Evolutionary conservation across 2,113 vertebrate genomes (phyloP), one percentile per base, ranked within the genome.

Genomic region (Clinocottus analis): DNA sequence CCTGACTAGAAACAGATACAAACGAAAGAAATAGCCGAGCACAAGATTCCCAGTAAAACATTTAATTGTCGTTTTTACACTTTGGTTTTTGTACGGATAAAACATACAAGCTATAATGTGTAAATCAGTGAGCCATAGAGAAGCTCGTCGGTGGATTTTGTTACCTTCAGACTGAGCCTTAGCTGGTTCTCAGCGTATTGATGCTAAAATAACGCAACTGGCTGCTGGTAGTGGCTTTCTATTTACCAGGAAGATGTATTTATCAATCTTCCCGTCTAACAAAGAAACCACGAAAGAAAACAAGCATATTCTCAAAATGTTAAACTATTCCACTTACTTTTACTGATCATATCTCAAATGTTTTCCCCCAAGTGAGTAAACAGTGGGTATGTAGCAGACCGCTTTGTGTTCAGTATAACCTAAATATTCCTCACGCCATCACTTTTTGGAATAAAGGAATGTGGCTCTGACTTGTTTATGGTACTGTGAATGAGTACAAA

Each of bases 401-500:
- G 8, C 55, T 56, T 71, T 71, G 16, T 41, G 67, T 79, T 66
- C n/a, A 55, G 25, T 39, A 43, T 25, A 47, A 43, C 25, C 60
- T 43, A 12, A 63, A 58, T 31, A 80, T 69, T 43, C 21, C 17
- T 67, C 6, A 23, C 7, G 1, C 35, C 1, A 64, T 78, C 23
- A 47, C 2, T 3, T 65, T 53, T 67, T 23, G 5, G 61, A 66
- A 58, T 17, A 64, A 71, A 78, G 53, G 4, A 83, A 84, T 41
- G 58, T 47, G 43, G 41, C 83, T 74, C 43, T 79, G 55, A 67
- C 73, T 87, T 79, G 64, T 87, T 86, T 85, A 82, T 77, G 77
- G 84, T 49, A 17, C 67, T 73, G n/a, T 80, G 68, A 83, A 60
- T 70, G 60, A 84, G 72, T 64, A 62, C 70, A 70, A 70, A 72